Percentiles rank a stretch among this genome's conserved stretches.
phyloP scores from a whole-genome alignment of 2,797 vertebrate species.

The Pseudopleuronectes americanus region DNA sequence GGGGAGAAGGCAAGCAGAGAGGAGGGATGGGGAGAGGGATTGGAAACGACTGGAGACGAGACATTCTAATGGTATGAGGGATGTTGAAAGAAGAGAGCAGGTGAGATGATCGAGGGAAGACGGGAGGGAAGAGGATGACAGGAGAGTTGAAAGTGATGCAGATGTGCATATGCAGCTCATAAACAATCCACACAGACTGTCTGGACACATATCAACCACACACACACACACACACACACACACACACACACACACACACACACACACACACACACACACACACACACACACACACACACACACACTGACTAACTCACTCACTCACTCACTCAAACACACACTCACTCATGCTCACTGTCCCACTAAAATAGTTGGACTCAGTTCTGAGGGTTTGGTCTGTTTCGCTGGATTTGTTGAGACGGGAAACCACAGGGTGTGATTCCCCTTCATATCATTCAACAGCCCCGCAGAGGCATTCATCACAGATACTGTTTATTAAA shows the following conservation, averaged over 20 bases:
- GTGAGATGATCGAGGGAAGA: neutral
- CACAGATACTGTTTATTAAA: constrained; percentile 27
- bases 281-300: constrained; percentile 18
- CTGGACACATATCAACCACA: constrained; percentile 30
- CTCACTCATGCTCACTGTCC: constrained; percentile 9
- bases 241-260: constrained; percentile 13
- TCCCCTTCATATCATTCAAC: constrained; percentile 41
- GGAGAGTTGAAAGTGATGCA: constrained; percentile 32
- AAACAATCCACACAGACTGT: constrained; percentile 27
- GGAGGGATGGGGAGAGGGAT: constrained; percentile 22
- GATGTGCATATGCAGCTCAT: constrained; percentile 11
- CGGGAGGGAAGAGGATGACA: constrained; percentile 10
- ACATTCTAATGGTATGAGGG: neutral
- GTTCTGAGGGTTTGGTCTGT: constrained; percentile 29
- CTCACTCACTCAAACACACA: constrained; percentile 6
- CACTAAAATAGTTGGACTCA: constrained; percentile 33
- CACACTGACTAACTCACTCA: constrained; percentile 13
- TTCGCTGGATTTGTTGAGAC: constrained; percentile 30
- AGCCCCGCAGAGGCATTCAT: constrained; percentile 23
- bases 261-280: constrained; percentile 7
- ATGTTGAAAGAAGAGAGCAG: neutral
- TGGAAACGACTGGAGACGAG: constrained; percentile 9
- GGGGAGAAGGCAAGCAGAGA: neutral
- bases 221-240: constrained; percentile 16
- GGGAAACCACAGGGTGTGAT: constrained; percentile 22